Evolutionary conservation across 2,888 invertebrate species (phyloP).

Genomic region (Anthophora plumipes): DNA sequence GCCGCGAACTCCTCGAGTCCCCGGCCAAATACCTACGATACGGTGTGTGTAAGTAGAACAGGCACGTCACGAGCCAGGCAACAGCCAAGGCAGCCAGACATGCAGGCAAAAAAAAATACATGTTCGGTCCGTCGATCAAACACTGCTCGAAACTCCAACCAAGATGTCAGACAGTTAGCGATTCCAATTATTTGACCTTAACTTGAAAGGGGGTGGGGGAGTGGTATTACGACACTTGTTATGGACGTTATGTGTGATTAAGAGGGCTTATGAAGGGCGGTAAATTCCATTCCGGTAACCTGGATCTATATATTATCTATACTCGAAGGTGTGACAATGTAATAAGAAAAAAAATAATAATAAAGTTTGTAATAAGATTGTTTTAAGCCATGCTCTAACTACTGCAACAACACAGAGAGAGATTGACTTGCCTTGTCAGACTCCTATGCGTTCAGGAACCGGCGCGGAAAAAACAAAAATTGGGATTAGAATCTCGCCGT

Average conservation of each 20-base stretch:
- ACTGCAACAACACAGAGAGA: conserved; percentile 79
- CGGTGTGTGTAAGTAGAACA: conserved; percentile 39
- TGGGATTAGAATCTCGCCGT: conserved; percentile 74
- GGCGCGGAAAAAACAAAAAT: conserved; percentile 77
- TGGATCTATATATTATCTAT: conserved; percentile 7
- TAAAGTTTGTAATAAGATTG: conserved; percentile 1
- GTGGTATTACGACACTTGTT: conserved; percentile 39
- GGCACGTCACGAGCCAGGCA: conserved; percentile 55
- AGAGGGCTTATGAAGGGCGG: background rate
- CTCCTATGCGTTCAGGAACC: conserved; percentile 86
- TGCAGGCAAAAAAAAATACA: conserved; percentile 36
- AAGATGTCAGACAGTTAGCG: conserved; percentile 23
- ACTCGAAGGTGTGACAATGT: conserved; percentile 4
- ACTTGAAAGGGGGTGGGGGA: too few species aligned
- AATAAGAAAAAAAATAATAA: conserved; percentile 21
- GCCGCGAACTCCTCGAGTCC: conserved; percentile 19
- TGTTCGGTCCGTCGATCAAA: conserved; percentile 10
- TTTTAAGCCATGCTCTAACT: conserved; percentile 81
- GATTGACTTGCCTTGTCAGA: conserved; percentile 89
- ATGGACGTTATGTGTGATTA: conserved; percentile 33
- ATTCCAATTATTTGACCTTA: conserved; percentile 41
- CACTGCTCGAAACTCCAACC: conserved; percentile 30
- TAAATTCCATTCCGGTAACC: conserved; percentile 15
- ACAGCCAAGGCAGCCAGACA: conserved; percentile 44
- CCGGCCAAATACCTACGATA: conserved; percentile 26